Evolutionary conservation across 2,797 vertebrate species (phyloP), one percentile per base, ranked within the genome.

Genomic region (Diplodus sargus): DNA sequence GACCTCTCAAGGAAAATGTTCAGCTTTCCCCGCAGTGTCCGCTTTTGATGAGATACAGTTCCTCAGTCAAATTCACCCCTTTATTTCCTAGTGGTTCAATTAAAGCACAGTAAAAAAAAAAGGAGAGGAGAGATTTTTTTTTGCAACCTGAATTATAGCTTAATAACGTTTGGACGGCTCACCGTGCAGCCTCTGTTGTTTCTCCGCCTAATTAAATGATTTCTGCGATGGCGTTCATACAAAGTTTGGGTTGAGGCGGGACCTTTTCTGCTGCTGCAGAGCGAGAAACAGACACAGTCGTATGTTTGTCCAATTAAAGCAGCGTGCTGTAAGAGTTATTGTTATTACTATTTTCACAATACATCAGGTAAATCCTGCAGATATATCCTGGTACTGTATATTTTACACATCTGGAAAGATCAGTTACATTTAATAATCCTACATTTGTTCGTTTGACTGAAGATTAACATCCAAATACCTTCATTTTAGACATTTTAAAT

Each of bases 81-180:
- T 83, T 74, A 72, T 82, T 76, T 84, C 70, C 30, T 63, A n/a
- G 76, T 5, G 30, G 78, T 85, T 89, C 56, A 83, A 74, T 81
- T 82, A 76, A 16, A 43, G 54, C 57, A 79, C 47, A 80, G 57
- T 61, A 82, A 73, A 48, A 56, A 78, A 78, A 59, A 60, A 78
- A 59, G 69, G 12, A 42, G 67, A 72, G 10, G 25, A 20, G 43
- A 6, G 48, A 28, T 15, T 78, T 77, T 81, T 81, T 25, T 76
- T 56, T 83, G 48, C n/a, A 65, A 49, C 64, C 34, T 70, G 51
- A 82, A 53, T 78, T 76, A 77, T 60, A 61, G 70, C 48, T 58
- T 51, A 79, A 65, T 79, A 34, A 20, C 34, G 71, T 69, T 48
- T 82, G 18, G 47, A 22, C 71, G 30, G 22, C 60, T 75, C 57